phyloP scores from a whole-genome alignment of 2,797 vertebrate species.

The Furcifer pardalis region DNA sequence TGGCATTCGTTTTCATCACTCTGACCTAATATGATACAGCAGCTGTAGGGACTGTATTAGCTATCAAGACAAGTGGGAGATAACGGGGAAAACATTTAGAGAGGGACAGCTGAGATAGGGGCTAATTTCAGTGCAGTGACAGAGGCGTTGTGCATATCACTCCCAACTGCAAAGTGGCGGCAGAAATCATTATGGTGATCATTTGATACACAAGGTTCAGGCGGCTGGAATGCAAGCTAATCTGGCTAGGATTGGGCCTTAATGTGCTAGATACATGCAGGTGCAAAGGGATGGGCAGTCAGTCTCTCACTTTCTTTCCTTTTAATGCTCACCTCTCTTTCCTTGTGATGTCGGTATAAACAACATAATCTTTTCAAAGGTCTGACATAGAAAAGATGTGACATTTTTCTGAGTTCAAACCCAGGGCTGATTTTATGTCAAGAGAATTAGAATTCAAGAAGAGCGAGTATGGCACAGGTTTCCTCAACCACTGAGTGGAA shows the following conservation, averaged over 20 bases:
- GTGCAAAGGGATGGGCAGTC: fast-evolving
- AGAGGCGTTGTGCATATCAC: conserved; percentile 49
- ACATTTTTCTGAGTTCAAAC: neutral
- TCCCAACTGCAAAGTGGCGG: conserved; percentile 49
- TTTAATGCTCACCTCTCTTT: conserved; percentile 14
- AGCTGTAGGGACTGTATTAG: conserved; percentile 72
- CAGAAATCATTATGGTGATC: conserved; percentile 50
- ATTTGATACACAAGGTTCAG: conserved; percentile 64
- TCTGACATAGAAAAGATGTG: neutral
- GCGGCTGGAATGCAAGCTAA: conserved; percentile 39
- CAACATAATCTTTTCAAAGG: neutral
- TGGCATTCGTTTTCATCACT: conserved; percentile 78
- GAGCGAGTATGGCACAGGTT: no score
- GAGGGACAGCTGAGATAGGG: conserved; percentile 59
- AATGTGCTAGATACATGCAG: neutral
- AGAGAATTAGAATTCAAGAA: neutral
- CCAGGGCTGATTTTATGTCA: neutral
- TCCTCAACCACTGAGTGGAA: neutral
- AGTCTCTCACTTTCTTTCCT: neutral
- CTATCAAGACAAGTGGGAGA: conserved; percentile 76
- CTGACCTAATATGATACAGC: conserved; percentile 78
- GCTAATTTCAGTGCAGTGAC: conserved; percentile 63
- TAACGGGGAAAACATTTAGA: conserved; percentile 68
- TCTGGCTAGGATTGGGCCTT: conserved; percentile 44
- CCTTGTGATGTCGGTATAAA: neutral